These are phyloP conservation scores for Pocillopora verrucosa DNA, from an alignment of 64 coral and sea anemone genomes.

Conservation along the genomic window DNA sequence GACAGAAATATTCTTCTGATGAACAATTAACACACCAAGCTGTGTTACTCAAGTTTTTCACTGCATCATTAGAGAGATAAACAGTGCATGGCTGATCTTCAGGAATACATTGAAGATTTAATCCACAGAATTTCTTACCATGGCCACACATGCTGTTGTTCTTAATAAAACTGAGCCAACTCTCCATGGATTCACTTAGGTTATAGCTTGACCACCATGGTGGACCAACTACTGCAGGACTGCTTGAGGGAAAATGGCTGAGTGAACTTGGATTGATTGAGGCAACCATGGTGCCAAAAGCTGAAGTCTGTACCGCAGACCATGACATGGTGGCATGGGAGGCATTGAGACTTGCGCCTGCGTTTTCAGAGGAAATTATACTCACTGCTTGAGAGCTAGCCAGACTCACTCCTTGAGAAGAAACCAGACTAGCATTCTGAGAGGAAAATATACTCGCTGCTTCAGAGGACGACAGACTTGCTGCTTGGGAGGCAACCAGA, in stretches of 20 bases:
- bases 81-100: background rate
- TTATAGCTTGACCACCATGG: conserved; percentile 22
- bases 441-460: background rate
- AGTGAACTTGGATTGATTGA: background rate
- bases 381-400: background rate
- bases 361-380: background rate
- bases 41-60: conserved; percentile 11
- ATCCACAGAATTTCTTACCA: conserved; percentile 17
- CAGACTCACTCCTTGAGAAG: background rate
- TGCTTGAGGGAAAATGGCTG: background rate
- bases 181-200: conserved; percentile 2
- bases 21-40: conserved; percentile 51
- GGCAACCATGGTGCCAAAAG: conserved; percentile 8
- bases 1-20: conserved; percentile 26
- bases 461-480: background rate
- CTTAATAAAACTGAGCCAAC: background rate
- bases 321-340: conserved; percentile 17
- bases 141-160: background rate
- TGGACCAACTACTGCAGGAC: background rate
- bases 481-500: background rate
- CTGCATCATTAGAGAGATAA: conserved; percentile 15
- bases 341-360: background rate
- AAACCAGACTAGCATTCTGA: background rate
- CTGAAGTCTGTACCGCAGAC: conserved; percentile 19
- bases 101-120: conserved; percentile 34